Evolutionary conservation across 2,888 invertebrate genomes (phyloP), one percentile per base, ranked within the genome.

Genomic region (Scaptomyza tumidula): DNA sequence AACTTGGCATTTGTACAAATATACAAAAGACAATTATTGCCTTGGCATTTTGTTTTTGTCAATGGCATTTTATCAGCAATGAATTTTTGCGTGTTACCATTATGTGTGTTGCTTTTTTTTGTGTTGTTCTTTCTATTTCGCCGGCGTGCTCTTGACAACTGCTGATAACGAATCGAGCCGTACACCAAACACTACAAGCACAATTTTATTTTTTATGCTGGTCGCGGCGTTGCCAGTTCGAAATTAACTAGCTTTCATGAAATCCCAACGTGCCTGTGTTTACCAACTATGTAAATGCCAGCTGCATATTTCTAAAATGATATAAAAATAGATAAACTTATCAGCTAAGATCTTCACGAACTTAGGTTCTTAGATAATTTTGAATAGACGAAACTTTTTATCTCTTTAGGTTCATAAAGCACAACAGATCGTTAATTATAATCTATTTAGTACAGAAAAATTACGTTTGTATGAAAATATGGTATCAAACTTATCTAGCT

Each of bases 61-160:
- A 54, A 74, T 71, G 83, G 79, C 53, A 82, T 85, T 83, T 83
- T 86, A 83, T 83, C 82, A 83, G 80, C 66, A 48, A 11, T 9
- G 11, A 49, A 44, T 63, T 54, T 70, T 43, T 54, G 50, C 66
- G 33, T 57, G 35, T 56, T 53, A 29, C 11, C 35, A 53, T 31
- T 59, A 39, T 29, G 16, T 41, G 16, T 41, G 7, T 39, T 7
- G 39, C 14, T 41, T 68, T 48, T 53, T 16, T 19, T 49, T 49
- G 3, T 24, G 3, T 3, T 24, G 24, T 24, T 24, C 24, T 16
- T 31, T 19, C 58, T 70, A 61, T 79, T 66, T 31, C 55, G 33
- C 58, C 65, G 67, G 64, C 60, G 0, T 54, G 49, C 49, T 65
- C 57, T 58, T 71, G 57, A 37, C 54, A 58, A 52, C 65, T 75